Percentiles rank a stretch among this genome's conserved stretches.
phyloP scores from a whole-genome alignment of 23 tunicate species.

The Trididemnum nubilum region DNA sequence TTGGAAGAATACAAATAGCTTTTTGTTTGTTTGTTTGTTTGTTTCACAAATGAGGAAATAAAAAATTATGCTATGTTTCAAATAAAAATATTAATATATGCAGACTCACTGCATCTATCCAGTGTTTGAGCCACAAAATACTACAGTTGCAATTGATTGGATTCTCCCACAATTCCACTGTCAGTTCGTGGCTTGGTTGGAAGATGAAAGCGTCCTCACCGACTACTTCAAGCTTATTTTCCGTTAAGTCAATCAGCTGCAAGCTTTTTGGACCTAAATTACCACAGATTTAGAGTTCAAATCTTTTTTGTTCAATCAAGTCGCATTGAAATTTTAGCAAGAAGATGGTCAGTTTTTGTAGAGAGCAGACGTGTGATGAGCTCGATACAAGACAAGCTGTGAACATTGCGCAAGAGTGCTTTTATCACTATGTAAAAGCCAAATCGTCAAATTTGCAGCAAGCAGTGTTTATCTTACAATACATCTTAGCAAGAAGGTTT shows the following conservation, averaged over 20 bases:
- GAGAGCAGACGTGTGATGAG: too few relatives aligned
- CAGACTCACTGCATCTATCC: slow-evolving; percentile 23
- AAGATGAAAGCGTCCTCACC: not conserved
- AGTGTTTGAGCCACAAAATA: slow-evolving; percentile 1
- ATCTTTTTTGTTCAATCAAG: not conserved
- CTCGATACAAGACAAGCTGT: too few relatives aligned
- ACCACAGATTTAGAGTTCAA: not conserved
- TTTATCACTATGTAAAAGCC: too few relatives aligned
- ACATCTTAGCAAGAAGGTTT: too few relatives aligned
- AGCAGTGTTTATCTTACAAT: too few relatives aligned
- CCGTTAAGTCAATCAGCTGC: slow-evolving; percentile 24
- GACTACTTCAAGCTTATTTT: slow-evolving; percentile 1
- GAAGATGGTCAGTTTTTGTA: not conserved
- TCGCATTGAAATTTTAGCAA: not conserved
- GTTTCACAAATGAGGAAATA: too few relatives aligned
- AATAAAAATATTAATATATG: too few relatives aligned
- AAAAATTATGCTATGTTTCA: too few relatives aligned
- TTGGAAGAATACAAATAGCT: not conserved
- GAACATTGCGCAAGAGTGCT: too few relatives aligned
- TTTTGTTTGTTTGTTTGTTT: too few relatives aligned
- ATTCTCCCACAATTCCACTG: slow-evolving; percentile 46
- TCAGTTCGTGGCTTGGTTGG: slow-evolving; percentile 14
- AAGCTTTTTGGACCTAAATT: slow-evolving; percentile 16
- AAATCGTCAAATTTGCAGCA: too few relatives aligned
- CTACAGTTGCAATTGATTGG: slow-evolving; percentile 19